Base-by-base conservation (phyloP, 2,888 invertebrate species). In the Xanthorhoe designata region DNA sequence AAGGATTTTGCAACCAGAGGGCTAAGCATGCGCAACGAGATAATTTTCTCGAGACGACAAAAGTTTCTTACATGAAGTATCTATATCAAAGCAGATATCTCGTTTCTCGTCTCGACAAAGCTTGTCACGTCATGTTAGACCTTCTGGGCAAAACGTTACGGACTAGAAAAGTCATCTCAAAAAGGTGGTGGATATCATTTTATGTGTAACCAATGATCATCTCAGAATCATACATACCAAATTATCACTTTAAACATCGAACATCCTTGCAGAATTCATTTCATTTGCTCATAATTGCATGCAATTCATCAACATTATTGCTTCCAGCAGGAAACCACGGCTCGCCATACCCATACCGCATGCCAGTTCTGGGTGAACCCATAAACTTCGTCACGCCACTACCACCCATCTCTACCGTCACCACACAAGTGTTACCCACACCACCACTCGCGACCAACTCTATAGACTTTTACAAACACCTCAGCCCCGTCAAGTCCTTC, bases 261-360 rank as follows among this genome's bases (percentile, higher is more conserved):
- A 47, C 15, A 6, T 17, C 15, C 6, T 47, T 47, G 47, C 47
- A 47, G 47, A 47, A 47, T 6, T 8, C 6, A 15, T 17, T 47
- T 38, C 18, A 55, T 35, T 35, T 35, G 55, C 24, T 51, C 38
- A 13, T 54, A 75, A 72, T 68, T 76, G 81, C 79, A 81, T 82
- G 79, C 83, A 77, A 82, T 81, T 85, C 78, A 85, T 83, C 68
- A 70, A 78, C 83, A 82, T 90, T 89, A 85, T 89, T 90, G 82
- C 87, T 91, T 92, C 74, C 92, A 92, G 91, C 86, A 80, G 87
- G 80, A 82, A 82, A 78, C 73, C 80, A 84, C 72, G 84, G 80
- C 79, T 78, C 82, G 53, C 45, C 57, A 50, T 50, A 67, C 53
- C 76, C 78, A 76, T 78, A 83, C 80, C 77, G 69, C 72, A 80